Percentiles rank a stretch among this genome's conserved stretches.
Conservation (phyloP, 2,113 vertebrate species). For the Echinops telfairi region DNA sequence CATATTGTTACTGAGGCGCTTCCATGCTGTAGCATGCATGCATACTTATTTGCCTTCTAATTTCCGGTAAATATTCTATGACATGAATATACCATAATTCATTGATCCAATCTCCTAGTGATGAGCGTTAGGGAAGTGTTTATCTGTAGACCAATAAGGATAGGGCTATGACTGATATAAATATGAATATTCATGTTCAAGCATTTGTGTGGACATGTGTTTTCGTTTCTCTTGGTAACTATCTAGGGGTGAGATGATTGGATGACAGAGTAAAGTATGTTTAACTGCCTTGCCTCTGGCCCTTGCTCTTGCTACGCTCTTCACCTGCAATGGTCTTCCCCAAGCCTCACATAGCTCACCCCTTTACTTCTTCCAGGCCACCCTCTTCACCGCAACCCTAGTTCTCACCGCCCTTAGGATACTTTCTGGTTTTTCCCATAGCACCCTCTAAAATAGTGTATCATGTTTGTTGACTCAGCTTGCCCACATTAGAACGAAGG, state of each 20-base stretch:
- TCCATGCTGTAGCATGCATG: too few species aligned
- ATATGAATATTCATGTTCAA: too few species aligned
- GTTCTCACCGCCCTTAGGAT: not conserved
- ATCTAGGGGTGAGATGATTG: not conserved
- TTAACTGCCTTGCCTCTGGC: not conserved
- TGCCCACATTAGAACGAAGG: too few species aligned
- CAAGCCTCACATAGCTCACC: not conserved
- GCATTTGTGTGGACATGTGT: not conserved
- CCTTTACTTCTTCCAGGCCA: not conserved
- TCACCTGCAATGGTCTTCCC: not conserved
- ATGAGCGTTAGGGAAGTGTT: too few species aligned
- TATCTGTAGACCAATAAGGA: too few species aligned
- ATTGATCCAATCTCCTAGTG: too few species aligned
- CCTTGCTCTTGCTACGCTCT: not conserved
- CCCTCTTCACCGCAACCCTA: not conserved
- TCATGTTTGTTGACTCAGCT: too few species aligned
- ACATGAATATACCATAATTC: too few species aligned
- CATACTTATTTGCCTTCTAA: too few species aligned
- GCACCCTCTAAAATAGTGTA: not conserved
- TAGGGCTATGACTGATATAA: too few species aligned
- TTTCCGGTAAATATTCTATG: too few species aligned
- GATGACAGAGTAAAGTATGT: not conserved
- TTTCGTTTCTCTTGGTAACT: not conserved
- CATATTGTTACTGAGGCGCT: too few species aligned
- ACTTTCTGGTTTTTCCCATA: not conserved